Evolutionary conservation across 2,888 invertebrate species (phyloP).

Genomic region (Seira musarum): DNA sequence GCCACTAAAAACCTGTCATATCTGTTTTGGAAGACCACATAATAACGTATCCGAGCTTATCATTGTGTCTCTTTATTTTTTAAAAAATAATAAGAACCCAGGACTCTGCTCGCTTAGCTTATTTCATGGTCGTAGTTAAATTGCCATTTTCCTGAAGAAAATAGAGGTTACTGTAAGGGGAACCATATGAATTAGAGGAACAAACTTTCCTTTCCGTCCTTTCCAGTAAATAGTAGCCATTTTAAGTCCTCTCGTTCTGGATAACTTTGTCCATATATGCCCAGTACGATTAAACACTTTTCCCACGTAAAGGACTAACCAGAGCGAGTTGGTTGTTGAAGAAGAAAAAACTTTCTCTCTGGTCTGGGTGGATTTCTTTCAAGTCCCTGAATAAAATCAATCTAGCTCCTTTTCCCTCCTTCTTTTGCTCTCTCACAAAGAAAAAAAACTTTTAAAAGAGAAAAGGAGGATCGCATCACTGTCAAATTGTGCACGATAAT

Average conservation of each 20-base stretch:
- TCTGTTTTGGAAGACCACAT: too few relatives aligned
- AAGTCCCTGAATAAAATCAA: constrained; percentile 1
- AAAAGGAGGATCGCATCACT: constrained; percentile 14
- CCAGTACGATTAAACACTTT: neutral
- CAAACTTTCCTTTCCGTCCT: too few relatives aligned
- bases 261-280: neutral
- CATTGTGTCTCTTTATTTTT: neutral
- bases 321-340: neutral
- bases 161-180: neutral
- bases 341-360: neutral
- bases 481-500: constrained; percentile 17
- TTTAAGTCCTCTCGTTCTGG: neutral
- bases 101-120: constrained; percentile 28
- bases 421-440: neutral
- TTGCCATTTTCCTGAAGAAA: constrained; percentile 17
- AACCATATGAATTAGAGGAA: constrained; percentile 5
- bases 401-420: neutral
- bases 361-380: neutral
- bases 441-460: neutral
- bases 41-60: neutral
- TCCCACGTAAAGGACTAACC: neutral
- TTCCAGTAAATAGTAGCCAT: constrained; percentile 12
- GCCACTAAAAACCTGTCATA: neutral
- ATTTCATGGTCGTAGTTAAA: constrained; percentile 17
- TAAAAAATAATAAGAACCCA: too few relatives aligned